Evolutionary conservation across 2,888 invertebrate species (phyloP).

Genomic region (Papilio demoleus): DNA sequence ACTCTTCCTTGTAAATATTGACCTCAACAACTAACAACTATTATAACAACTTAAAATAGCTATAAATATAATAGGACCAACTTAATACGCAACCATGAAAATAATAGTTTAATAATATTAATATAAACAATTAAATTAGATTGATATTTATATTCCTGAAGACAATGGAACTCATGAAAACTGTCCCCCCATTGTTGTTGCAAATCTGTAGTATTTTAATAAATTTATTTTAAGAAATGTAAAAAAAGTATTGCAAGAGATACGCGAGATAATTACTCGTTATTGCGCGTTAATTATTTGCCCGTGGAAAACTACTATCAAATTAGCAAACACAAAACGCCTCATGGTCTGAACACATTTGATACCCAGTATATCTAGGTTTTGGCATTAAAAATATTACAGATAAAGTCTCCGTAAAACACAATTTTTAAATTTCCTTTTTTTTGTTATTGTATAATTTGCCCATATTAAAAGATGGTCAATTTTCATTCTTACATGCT

Average conservation of each 20-base stretch:
- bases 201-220: not conserved
- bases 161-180: not conserved
- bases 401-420: no score
- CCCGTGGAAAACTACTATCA: conserved; percentile 13
- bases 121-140: no score
- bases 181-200: not conserved
- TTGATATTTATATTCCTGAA: no score
- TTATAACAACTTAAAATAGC: no score
- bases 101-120: no score
- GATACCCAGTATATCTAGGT: not conserved
- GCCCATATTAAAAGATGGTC: no score
- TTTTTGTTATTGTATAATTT: no score
- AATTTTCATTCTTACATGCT: no score
- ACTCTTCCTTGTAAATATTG: conserved; percentile 22
- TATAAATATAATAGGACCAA: no score
- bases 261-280: not conserved
- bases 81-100: no score
- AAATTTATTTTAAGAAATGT: not conserved
- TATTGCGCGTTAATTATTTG: conserved; percentile 13
- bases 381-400: not conserved
- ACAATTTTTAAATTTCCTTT: no score
- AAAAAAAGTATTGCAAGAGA: not conserved
- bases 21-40: conserved; percentile 12
- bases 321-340: conserved; percentile 3
- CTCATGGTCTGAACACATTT: not conserved